Evolutionary conservation across 2,113 vertebrate species (phyloP).

Genomic region (Plestiodon gilberti): DNA sequence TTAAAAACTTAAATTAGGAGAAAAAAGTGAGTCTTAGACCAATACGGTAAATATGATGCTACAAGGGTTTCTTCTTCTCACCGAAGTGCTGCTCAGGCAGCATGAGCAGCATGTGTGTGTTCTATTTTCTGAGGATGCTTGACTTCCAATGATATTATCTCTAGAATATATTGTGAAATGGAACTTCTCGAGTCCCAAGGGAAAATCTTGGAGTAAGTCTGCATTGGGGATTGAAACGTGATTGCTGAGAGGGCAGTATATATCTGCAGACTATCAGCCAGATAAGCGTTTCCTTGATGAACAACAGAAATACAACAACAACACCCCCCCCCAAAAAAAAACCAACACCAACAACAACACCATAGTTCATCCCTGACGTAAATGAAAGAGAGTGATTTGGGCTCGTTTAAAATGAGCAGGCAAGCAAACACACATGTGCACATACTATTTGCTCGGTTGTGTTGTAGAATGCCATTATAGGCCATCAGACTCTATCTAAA

Average conservation of each 20-base stretch:
- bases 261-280: not conserved
- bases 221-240: not conserved
- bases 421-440: not conserved
- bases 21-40: too few species aligned
- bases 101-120: not conserved
- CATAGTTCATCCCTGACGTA: not conserved
- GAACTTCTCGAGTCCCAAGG: not conserved
- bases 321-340: not conserved
- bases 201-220: not conserved
- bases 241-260: not conserved
- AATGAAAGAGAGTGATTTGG: not conserved
- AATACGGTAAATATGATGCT: not conserved
- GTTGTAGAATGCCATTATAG: constrained; percentile 12
- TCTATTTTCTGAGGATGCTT: not conserved
- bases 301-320: not conserved
- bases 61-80: not conserved
- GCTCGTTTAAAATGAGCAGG: not conserved
- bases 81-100: not conserved
- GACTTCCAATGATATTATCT: not conserved
- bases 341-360: not conserved
- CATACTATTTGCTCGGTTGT: constrained; percentile 17
- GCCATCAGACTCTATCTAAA: constrained; percentile 1
- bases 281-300: not conserved
- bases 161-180: not conserved
- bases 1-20: too few species aligned